Evolutionary conservation across 1,140 invertebrate genomes (phyloP), one percentile per base, ranked within the genome.

Genomic region (Neelides sp.): DNA sequence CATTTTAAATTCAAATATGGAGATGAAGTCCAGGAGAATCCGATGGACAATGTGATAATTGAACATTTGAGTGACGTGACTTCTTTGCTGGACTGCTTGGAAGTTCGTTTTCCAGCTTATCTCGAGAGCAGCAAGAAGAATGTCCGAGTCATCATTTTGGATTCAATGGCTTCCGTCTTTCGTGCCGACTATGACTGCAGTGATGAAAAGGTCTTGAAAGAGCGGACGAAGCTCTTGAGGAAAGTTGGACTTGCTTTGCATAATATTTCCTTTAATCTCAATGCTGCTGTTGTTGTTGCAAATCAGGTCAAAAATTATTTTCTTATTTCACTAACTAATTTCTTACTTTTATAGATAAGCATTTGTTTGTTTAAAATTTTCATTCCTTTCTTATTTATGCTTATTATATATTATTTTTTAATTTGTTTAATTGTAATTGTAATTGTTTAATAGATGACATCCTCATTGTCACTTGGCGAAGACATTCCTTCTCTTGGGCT

Each of bases 271-370:
- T 64, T 68, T 26, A 64, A 71, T 35, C 66, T 76, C 57, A 67
- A 73, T 32, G 67, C 79, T 36, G 73, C 73, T 27, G 63, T 85
- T 35, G 63, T 85, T 17, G 81, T 79, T 65, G 73, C 80, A 1
- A 85, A 85, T 69, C 82, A 86, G 69, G 80, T 83, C 66, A 67
- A 48, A n/a, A n/a, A n/a, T n/a, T n/a, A n/a, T n/a, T n/a, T n/a
- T n/a, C n/a, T n/a, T n/a, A n/a, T n/a, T n/a, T n/a, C n/a, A n/a
- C n/a, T n/a, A n/a, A n/a, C n/a, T n/a, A n/a, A n/a, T n/a, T n/a
- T n/a, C n/a, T n/a, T n/a, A n/a, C n/a, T n/a, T n/a, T n/a, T n/a
- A n/a, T n/a, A n/a, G n/a, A n/a, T n/a, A n/a, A n/a, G n/a, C n/a
- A n/a, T n/a, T n/a, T n/a, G n/a, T n/a, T n/a, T n/a, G n/a, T n/a